Evolutionary conservation across 2,888 invertebrate species (phyloP).

Genomic region (Macrophya annulata): DNA sequence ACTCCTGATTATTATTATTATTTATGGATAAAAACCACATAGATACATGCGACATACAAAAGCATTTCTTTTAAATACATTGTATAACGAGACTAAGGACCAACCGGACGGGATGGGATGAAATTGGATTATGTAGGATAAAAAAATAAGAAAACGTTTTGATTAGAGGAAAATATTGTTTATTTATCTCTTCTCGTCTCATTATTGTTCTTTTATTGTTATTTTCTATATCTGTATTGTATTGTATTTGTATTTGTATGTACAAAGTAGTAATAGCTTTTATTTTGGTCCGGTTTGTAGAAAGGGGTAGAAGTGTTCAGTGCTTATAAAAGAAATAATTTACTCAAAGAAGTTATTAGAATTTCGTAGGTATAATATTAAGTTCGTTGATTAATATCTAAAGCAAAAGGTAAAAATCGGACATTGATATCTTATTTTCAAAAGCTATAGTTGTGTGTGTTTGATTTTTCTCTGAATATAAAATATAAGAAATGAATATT

Average conservation of each 20-base stretch:
- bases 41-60: background rate
- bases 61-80: background rate
- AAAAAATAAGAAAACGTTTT: constrained; percentile 40
- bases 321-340: constrained; percentile 2
- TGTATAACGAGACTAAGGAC: constrained; percentile 23
- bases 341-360: background rate
- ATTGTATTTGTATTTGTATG: constrained; percentile 11
- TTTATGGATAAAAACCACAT: background rate
- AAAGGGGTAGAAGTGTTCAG: background rate
- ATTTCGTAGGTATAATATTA: background rate
- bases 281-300: background rate
- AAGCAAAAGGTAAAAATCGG: background rate
- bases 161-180: constrained; percentile 26
- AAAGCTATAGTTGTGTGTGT: too few species aligned
- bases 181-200: constrained; percentile 19
- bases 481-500: too few species aligned
- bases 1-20: background rate
- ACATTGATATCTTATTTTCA: too few species aligned
- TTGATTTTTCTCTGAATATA: background rate
- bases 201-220: background rate
- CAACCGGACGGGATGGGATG: constrained; percentile 54
- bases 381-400: background rate
- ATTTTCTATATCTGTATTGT: constrained; percentile 24
- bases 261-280: background rate
- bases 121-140: constrained; percentile 43